Percentiles rank a stretch among this genome's conserved stretches.
These are phyloP conservation scores for Pygocentrus nattereri DNA, from an alignment of 2,797 vertebrate species.

Conservation along the genomic window DNA sequence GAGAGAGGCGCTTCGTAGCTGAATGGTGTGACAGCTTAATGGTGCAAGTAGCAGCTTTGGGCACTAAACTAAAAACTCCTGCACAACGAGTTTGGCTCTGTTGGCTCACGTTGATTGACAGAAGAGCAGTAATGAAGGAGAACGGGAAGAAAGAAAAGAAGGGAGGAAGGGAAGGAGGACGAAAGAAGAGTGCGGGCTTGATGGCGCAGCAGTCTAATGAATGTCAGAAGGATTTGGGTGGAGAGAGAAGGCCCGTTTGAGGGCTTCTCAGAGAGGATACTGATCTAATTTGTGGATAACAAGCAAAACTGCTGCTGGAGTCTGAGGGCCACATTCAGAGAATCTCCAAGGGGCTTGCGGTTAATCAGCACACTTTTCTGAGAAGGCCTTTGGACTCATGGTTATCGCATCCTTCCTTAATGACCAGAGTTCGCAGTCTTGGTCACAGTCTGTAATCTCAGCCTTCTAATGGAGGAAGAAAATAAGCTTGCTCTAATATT, in stretches of 20 bases:
- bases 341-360: not conserved
- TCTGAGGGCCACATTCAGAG: slow-evolving; percentile 12
- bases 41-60: slow-evolving; percentile 6
- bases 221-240: slow-evolving; percentile 10
- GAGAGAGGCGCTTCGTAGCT: not conserved
- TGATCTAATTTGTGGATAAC: slow-evolving; percentile 43
- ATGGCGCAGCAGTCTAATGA: slow-evolving; percentile 9
- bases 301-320: slow-evolving; percentile 34
- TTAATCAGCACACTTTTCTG: slow-evolving; percentile 30
- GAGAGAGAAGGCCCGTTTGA: slow-evolving; percentile 18
- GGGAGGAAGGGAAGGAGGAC: not conserved
- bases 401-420: not conserved
- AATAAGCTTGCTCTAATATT: not conserved
- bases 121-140: slow-evolving; percentile 11
- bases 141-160: not conserved
- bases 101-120: not conserved
- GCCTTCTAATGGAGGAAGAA: not conserved
- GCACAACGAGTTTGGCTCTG: not conserved
- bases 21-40: slow-evolving; percentile 25
- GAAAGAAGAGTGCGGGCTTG: not conserved
- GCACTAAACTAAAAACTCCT: slow-evolving; percentile 5
- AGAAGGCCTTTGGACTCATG: not conserved
- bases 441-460: not conserved
- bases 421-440: not conserved
- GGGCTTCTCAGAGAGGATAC: slow-evolving; percentile 18